These are phyloP conservation scores for Neocrepidodera transversa DNA, from an alignment of 2,888 invertebrate genomes.

Conservation along the genomic window DNA sequence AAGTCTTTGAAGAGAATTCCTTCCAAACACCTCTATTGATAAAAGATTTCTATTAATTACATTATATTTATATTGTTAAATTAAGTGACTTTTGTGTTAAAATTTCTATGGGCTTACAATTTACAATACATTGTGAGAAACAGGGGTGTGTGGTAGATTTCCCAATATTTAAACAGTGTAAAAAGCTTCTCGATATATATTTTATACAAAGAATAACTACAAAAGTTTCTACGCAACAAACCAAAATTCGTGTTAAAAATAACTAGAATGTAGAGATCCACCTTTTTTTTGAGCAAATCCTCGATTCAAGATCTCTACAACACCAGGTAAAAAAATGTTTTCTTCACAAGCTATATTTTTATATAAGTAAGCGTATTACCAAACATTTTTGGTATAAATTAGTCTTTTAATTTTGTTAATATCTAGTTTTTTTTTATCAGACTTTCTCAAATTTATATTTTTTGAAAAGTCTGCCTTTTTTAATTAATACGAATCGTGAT, in stretches of 20 bases:
- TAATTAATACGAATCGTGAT: conserved; percentile 2
- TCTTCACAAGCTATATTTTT: conserved; percentile 39
- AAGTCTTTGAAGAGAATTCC: neutral
- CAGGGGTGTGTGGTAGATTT: neutral
- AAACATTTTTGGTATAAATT: conserved; percentile 48
- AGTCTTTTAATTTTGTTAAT: conserved; percentile 47
- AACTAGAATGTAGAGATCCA: conserved; percentile 5
- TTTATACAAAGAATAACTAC: neutral
- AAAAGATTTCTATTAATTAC: neutral
- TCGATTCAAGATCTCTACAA: conserved; percentile 7
- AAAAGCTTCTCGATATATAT: conserved; percentile 4
- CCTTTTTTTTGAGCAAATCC: conserved; percentile 14
- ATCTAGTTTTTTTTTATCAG: conserved; percentile 30
- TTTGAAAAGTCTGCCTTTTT: neutral
- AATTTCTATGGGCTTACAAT: no score
- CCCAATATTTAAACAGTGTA: neutral
- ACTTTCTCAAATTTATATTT: neutral
- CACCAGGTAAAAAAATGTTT: conserved; percentile 13
- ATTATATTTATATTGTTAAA: neutral
- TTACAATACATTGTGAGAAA: no score
- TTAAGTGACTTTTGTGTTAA: no score
- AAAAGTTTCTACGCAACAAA: conserved; percentile 2
- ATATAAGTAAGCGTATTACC: conserved; percentile 50
- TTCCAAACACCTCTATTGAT: conserved; percentile 3
- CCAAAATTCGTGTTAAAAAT: neutral